These are phyloP conservation scores for Hetaerina titia DNA, from an alignment of 2,888 invertebrate species.

Conservation along the genomic window DNA sequence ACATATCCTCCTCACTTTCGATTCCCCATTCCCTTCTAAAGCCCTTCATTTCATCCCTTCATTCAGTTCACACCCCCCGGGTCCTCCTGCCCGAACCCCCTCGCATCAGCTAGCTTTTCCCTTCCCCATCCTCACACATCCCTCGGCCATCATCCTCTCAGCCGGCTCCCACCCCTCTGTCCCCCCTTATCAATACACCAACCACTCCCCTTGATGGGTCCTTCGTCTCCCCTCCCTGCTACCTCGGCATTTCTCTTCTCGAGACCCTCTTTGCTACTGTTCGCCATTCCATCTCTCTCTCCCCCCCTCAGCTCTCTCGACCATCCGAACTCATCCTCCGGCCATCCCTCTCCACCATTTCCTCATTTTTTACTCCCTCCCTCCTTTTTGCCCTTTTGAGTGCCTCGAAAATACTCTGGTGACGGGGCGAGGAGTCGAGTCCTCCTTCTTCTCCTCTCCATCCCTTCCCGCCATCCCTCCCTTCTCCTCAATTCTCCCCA, in stretches of 20 bases:
- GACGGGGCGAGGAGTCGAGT: neutral
- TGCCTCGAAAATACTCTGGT: neutral
- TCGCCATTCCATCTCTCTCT: too few species aligned
- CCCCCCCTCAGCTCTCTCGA: neutral
- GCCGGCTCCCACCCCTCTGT: neutral
- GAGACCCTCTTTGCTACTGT: neutral
- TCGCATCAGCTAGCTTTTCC: neutral
- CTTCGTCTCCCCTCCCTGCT: neutral
- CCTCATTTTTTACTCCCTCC: neutral
- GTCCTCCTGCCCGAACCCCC: neutral
- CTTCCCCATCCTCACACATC: neutral
- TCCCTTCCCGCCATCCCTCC: neutral
- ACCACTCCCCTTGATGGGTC: neutral
- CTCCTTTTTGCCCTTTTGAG: neutral
- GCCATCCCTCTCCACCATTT: slow-evolving; percentile 9
- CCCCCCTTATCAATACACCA: neutral
- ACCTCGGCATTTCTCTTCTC: neutral
- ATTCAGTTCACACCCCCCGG: neutral
- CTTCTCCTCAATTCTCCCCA: neutral
- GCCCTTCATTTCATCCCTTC: neutral
- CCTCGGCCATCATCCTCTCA: neutral
- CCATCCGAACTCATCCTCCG: neutral
- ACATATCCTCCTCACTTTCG: neutral
- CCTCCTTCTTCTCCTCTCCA: neutral
- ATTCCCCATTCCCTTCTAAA: neutral